A percentile compares a stretch with the other conserved stretches of the same genome.
phyloP scores from a whole-genome alignment of 1,140 invertebrate genomes.

The Zaprionus tsacasi region DNA sequence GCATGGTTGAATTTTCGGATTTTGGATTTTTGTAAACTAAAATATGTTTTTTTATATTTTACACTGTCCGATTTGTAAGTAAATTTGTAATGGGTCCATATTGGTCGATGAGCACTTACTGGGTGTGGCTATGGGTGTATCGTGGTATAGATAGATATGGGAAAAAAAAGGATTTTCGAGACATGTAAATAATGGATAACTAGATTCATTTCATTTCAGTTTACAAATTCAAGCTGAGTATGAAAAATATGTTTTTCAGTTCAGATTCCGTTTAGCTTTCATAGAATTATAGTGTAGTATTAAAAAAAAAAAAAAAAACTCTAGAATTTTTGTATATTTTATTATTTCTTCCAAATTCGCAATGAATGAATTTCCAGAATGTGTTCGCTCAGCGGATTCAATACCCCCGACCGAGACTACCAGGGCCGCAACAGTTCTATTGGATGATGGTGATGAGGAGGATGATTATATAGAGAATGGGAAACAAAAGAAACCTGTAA shows the following conservation, averaged over 20 bases:
- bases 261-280: not conserved
- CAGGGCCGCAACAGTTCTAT: too few species aligned
- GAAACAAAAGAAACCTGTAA: not conserved
- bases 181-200: not conserved
- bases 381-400: not conserved
- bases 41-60: not conserved
- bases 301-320: not conserved
- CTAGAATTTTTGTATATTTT: not conserved
- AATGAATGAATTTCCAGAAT: slow-evolving; percentile 3
- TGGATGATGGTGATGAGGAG: not conserved
- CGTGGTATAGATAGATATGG: too few species aligned
- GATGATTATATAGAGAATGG: too few species aligned
- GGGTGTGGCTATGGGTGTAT: too few species aligned
- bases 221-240: not conserved
- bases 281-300: not conserved
- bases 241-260: not conserved
- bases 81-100: slow-evolving; percentile 10
- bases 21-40: slow-evolving; percentile 58
- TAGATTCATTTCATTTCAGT: not conserved
- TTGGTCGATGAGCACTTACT: too few species aligned
- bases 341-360: not conserved
- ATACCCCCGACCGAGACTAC: too few species aligned
- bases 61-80: slow-evolving; percentile 36
- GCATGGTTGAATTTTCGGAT: slow-evolving; percentile 49
- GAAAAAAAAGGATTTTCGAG: too few species aligned